Evolutionary conservation across 2,797 vertebrate species (phyloP).

Genomic region (Enoplosus armatus): DNA sequence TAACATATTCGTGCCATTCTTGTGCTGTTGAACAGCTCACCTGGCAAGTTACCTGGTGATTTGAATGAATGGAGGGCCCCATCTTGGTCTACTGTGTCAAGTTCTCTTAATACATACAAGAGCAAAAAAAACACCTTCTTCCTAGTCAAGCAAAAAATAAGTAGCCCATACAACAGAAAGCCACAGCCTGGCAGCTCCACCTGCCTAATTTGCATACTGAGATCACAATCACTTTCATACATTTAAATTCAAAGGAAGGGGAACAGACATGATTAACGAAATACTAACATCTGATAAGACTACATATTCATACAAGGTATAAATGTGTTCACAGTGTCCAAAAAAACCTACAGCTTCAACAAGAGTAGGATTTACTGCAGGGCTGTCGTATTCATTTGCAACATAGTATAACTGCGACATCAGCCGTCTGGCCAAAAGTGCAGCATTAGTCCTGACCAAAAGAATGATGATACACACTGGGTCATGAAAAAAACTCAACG

Average conservation of each 20-base stretch:
- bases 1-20: neutral
- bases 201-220: neutral
- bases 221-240: too few relatives aligned
- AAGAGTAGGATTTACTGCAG: neutral
- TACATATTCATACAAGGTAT: neutral
- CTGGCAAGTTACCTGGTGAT: neutral
- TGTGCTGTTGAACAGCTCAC: too few relatives aligned
- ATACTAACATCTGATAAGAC: too few relatives aligned
- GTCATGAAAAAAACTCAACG: neutral
- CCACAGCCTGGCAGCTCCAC: neutral
- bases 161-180: neutral
- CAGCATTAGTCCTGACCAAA: conserved; percentile 17
- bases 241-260: too few relatives aligned
- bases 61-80: neutral
- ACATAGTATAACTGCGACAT: neutral
- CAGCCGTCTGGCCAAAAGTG: neutral
- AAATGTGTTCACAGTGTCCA: neutral
- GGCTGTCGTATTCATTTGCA: neutral
- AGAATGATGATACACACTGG: conserved; percentile 36
- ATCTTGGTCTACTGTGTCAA: neutral
- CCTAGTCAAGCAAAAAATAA: neutral
- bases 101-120: too few relatives aligned
- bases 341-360: neutral
- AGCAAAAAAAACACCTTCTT: too few relatives aligned
- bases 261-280: too few relatives aligned